A percentile compares a stretch with the other conserved stretches of the same genome.
Evolutionary conservation across 2,888 invertebrate species (phyloP).

Genomic region (Neoascia interrupta): DNA sequence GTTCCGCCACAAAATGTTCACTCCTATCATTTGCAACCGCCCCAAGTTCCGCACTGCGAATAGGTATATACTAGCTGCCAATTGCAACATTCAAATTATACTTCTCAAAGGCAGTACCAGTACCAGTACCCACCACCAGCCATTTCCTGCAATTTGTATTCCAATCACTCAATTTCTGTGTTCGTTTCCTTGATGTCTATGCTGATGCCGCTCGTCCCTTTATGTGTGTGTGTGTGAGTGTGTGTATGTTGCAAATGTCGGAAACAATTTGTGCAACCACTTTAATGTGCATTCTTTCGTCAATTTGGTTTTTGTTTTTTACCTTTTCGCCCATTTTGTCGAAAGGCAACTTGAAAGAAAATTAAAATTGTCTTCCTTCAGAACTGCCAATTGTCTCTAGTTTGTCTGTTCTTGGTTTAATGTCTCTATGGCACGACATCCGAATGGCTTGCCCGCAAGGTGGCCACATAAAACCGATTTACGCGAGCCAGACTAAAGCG

Average conservation of each 20-base stretch:
- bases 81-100: slow-evolving; percentile 8
- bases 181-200: slow-evolving; percentile 29
- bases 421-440: slow-evolving; percentile 49
- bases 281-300: slow-evolving; percentile 27
- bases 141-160: slow-evolving; percentile 59
- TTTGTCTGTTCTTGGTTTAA: slow-evolving; percentile 32
- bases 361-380: slow-evolving; percentile 15
- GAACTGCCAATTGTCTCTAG: slow-evolving; percentile 4
- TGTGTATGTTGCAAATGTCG: slow-evolving; percentile 19
- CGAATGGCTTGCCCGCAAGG: background rate
- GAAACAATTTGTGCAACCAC: slow-evolving; percentile 37
- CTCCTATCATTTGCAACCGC: no score
- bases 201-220: background rate
- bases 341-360: slow-evolving; percentile 10
- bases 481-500: slow-evolving; percentile 7
- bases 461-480: slow-evolving; percentile 48
- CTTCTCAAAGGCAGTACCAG: background rate
- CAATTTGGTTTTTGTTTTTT: background rate
- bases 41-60: no score
- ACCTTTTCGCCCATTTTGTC: background rate
- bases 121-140: slow-evolving; percentile 11
- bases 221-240: no score
- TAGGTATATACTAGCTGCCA: no score
- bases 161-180: slow-evolving; percentile 50
- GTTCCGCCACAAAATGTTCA: no score